A percentile compares a stretch with the other conserved stretches of the same genome.
Conservation (phyloP, 2,888 invertebrate species). For the Cheilosia grossa region DNA sequence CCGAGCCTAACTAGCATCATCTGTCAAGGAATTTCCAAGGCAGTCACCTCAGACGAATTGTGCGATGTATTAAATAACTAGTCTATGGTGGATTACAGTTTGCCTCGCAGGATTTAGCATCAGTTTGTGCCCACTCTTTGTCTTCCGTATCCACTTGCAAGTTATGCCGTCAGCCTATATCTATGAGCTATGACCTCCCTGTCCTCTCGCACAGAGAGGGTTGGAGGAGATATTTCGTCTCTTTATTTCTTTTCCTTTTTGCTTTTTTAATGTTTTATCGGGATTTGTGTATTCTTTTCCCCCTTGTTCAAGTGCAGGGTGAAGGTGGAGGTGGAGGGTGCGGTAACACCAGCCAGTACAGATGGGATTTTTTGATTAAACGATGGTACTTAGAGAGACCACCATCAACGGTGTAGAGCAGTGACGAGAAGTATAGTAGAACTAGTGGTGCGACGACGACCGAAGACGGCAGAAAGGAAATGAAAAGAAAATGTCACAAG, state of each 20-base stretch:
- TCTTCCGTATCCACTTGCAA: conserved; percentile 28
- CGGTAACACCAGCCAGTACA: conserved; percentile 27
- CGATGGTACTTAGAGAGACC: conserved; percentile 52
- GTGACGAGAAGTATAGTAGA: not conserved
- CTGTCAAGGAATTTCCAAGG: conserved; percentile 13
- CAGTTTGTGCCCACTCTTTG: not conserved
- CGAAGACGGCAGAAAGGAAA: not conserved
- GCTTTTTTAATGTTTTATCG: conserved; percentile 24
- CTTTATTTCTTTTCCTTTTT: conserved; percentile 6
- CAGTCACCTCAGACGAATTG: conserved; percentile 51
- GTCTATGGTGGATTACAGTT: conserved; percentile 60
- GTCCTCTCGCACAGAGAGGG: conserved; percentile 14
- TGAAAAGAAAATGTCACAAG: conserved; percentile 39
- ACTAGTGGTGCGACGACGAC: conserved; percentile 2
- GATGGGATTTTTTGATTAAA: conserved; percentile 59
- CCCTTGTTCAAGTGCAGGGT: not conserved
- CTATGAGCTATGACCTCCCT: conserved; percentile 47
- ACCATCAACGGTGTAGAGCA: conserved; percentile 20
- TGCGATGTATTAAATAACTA: conserved; percentile 63
- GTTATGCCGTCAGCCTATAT: conserved; percentile 13
- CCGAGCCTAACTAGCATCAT: conserved; percentile 14
- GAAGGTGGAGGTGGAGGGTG: not conserved
- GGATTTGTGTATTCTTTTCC: not conserved
- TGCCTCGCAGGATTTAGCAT: conserved; percentile 31
- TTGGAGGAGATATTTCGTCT: conserved; percentile 5